Conservation (phyloP, 2,797 vertebrate genomes). For the Semotilus atromaculatus region DNA sequence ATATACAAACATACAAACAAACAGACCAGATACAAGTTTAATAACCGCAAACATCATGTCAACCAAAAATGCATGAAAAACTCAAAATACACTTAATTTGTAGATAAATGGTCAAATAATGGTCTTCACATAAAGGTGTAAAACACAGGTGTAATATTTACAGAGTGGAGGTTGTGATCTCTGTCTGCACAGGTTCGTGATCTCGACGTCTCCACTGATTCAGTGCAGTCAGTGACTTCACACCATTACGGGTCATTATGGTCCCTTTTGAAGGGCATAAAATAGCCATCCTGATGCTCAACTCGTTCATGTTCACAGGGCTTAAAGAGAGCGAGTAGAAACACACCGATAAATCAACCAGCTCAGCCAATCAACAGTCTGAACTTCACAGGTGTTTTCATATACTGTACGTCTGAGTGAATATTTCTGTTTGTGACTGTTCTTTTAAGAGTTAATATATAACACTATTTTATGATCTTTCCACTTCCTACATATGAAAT, state of each 20-base stretch:
- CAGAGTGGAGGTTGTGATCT: conserved; percentile 73
- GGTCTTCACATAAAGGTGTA: conserved; percentile 72
- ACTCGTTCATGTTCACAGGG: background rate
- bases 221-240: background rate
- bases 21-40: conserved; percentile 64
- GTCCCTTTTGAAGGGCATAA: conserved; percentile 4
- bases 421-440: background rate
- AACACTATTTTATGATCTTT: background rate
- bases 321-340: background rate
- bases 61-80: conserved; percentile 75
- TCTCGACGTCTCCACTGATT: background rate
- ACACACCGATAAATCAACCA: no score
- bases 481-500: background rate
- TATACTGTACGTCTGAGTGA: background rate
- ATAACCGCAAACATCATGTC: conserved; percentile 72
- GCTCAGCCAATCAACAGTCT: background rate
- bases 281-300: no score
- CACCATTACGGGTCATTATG: no score
- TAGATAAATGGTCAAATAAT: conserved; percentile 69
- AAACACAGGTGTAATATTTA: conserved; percentile 76
- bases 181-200: conserved; percentile 46
- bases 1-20: conserved; percentile 81
- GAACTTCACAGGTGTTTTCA: background rate
- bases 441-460: background rate
- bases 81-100: conserved; percentile 68